phyloP scores from a whole-genome alignment of 2,888 invertebrate genomes.

The Esperia sulphurella region DNA sequence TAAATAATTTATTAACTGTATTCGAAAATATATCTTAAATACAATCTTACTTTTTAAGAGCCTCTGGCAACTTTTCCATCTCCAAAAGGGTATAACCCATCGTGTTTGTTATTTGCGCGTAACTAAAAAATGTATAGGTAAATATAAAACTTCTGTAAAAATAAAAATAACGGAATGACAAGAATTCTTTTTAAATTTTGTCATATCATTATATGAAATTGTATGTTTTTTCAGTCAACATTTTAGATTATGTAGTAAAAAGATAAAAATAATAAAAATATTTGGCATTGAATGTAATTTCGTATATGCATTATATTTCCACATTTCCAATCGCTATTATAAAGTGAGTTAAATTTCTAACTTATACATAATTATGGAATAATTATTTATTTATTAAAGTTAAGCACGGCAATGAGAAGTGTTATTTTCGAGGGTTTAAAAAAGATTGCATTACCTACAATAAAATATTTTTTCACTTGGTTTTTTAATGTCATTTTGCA shows the following conservation, averaged over 20 bases:
- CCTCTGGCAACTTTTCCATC: conserved; percentile 37
- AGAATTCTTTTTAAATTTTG: not conserved
- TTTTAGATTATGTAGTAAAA: not conserved
- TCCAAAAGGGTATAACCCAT: conserved; percentile 43
- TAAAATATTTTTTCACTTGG: not conserved
- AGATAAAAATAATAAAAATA: too few relatives aligned
- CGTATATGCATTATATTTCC: too few relatives aligned
- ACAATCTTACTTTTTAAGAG: conserved; percentile 38
- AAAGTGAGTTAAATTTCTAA: too few relatives aligned
- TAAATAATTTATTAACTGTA: too few relatives aligned
- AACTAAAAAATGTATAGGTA: conserved; percentile 7
- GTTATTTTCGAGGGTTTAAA: too few relatives aligned
- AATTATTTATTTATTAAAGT: too few relatives aligned
- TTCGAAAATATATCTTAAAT: not conserved
- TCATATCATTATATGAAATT: too few relatives aligned
- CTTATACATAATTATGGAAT: too few relatives aligned
- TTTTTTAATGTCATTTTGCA: not conserved
- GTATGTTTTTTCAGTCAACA: not conserved
- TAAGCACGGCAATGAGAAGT: too few relatives aligned
- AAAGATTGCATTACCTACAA: too few relatives aligned
- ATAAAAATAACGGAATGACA: not conserved
- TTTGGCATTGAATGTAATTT: too few relatives aligned
- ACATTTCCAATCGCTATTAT: too few relatives aligned
- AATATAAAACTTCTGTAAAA: conserved; percentile 13
- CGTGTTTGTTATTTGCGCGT: conserved; percentile 14